These are phyloP conservation scores for Romanogobio albipinnatus DNA, from an alignment of 2,113 vertebrate genomes.

Conservation along the genomic window DNA sequence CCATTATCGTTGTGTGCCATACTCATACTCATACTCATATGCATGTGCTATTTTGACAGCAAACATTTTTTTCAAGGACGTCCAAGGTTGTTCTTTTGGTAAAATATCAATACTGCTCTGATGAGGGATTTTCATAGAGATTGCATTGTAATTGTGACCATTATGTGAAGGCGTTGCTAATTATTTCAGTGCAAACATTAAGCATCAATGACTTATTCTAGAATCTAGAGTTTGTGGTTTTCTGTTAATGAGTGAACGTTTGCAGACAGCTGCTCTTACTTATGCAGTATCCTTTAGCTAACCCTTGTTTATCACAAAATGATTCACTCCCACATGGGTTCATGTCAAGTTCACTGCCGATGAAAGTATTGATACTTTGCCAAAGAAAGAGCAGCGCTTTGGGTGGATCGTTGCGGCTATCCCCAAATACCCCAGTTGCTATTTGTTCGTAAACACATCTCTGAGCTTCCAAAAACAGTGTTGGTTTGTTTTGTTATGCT, in stretches of 20 bases:
- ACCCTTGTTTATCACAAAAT: slow-evolving; percentile 20
- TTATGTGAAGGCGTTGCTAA: slow-evolving; percentile 6
- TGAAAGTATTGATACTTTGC: slow-evolving; percentile 53
- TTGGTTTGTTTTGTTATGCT: slow-evolving; percentile 7
- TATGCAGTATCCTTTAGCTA: slow-evolving; percentile 23
- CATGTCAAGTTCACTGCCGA: slow-evolving; percentile 18
- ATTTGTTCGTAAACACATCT: slow-evolving; percentile 14
- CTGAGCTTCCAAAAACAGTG: slow-evolving; percentile 22
- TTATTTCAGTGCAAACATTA: slow-evolving; percentile 14
- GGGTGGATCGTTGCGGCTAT: slow-evolving; percentile 33
- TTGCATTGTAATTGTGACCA: slow-evolving; percentile 13
- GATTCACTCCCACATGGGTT: slow-evolving; percentile 29
- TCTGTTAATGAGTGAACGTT: slow-evolving; percentile 15
- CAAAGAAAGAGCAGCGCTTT: slow-evolving; percentile 27
- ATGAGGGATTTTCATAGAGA: neutral
- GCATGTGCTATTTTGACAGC: slow-evolving; percentile 7
- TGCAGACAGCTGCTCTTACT: slow-evolving; percentile 27
- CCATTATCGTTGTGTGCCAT: slow-evolving; percentile 34
- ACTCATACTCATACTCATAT: neutral
- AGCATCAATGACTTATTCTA: neutral
- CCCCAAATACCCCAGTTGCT: neutral
- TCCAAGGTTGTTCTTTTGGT: neutral
- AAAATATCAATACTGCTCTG: slow-evolving; percentile 37
- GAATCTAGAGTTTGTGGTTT: neutral
- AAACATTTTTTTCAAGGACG: neutral